phyloP scores from a whole-genome alignment of 2,888 invertebrate species.

The Oxytorus armatus region DNA sequence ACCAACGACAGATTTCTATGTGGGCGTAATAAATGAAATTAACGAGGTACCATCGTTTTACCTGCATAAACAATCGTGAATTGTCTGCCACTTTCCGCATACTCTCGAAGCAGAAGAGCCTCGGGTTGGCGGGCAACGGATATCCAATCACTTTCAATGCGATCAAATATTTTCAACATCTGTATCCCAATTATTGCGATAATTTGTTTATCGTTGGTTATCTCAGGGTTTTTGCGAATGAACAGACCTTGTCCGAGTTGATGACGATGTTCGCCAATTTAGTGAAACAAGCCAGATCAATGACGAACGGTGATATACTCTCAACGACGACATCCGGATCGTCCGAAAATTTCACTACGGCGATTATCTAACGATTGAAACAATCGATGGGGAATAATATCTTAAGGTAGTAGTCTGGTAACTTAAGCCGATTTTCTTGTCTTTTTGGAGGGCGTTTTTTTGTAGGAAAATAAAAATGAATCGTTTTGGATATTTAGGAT shows the following conservation, averaged over 20 bases:
- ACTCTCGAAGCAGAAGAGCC: conserved; percentile 27
- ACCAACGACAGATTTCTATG: background rate
- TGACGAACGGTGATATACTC: conserved; percentile 53
- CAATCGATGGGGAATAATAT: conserved; percentile 5
- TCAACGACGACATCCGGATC: conserved; percentile 41
- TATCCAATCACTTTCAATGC: conserved; percentile 47
- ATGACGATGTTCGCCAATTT: conserved; percentile 43
- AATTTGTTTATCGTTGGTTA: background rate
- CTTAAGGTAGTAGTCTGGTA: background rate
- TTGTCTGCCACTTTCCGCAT: conserved; percentile 45
- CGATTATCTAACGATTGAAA: conserved; percentile 43
- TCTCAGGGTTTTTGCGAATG: background rate
- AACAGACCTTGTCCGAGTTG: conserved; percentile 50
- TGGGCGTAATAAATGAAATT: background rate
- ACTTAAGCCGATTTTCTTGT: background rate
- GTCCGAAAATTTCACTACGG: conserved; percentile 47
- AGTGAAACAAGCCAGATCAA: conserved; percentile 36
- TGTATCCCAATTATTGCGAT: conserved; percentile 1
- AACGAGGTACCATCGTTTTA: background rate
- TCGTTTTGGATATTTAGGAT: too few species aligned
- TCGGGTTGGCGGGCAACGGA: conserved; percentile 34
- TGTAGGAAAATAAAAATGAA: too few species aligned
- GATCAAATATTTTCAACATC: conserved; percentile 47
- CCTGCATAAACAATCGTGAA: conserved; percentile 54
- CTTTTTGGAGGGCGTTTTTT: too few species aligned